phyloP scores from a whole-genome alignment of 2,113 vertebrate genomes.

The Serilophus lunatus region DNA sequence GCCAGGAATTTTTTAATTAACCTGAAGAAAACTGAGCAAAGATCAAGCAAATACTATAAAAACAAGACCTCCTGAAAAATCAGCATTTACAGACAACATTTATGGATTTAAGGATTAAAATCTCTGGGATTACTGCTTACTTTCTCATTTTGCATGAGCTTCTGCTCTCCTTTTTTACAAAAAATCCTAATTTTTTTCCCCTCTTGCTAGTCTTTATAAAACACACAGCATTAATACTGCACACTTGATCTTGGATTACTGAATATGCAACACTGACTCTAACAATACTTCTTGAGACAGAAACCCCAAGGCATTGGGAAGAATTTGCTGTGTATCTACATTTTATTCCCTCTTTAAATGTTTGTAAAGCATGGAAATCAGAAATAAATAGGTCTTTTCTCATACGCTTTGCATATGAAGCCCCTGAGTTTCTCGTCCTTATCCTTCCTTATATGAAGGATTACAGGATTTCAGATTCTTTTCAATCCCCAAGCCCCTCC shows the following conservation, averaged over 20 bases:
- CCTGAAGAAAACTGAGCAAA: neutral
- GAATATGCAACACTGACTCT: neutral
- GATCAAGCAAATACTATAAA: neutral
- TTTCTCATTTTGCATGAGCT: neutral
- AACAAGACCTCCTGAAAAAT: neutral
- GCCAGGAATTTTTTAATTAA: neutral
- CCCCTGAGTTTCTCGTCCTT: neutral
- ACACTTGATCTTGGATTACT: neutral
- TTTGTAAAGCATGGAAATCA: neutral
- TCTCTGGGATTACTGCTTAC: neutral
- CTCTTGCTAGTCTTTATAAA: neutral
- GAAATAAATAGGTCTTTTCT: slow-evolving; percentile 45
- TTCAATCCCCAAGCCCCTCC: neutral
- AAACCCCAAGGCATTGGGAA: neutral
- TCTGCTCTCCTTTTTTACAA: neutral
- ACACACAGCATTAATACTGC: neutral
- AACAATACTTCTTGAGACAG: neutral
- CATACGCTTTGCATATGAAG: slow-evolving; percentile 11
- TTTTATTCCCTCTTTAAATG: neutral
- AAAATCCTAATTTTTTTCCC: neutral
- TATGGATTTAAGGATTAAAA: slow-evolving; percentile 5
- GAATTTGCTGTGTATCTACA: neutral
- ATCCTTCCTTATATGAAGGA: neutral
- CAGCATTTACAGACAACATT: neutral
- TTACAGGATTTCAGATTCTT: slow-evolving; percentile 18